These are phyloP conservation scores for Gonocerus acuteangulatus DNA, from an alignment of 2,888 invertebrate genomes.

Conservation along the genomic window DNA sequence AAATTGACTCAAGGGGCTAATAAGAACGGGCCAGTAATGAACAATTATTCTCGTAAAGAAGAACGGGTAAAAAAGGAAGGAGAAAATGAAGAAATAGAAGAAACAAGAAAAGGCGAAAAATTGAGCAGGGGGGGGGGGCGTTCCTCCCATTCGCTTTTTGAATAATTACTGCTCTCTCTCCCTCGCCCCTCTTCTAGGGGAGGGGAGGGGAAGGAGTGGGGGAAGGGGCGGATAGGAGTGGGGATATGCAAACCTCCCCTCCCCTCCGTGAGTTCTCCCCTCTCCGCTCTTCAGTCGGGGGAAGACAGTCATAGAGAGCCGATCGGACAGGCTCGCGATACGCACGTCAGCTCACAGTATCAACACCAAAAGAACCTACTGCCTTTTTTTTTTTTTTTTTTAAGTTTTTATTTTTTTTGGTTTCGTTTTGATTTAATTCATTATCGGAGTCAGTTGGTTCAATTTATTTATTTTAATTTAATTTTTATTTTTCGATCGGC, in stretches of 20 bases:
- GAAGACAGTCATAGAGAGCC: conserved; percentile 17
- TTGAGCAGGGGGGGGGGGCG: conserved; percentile 15
- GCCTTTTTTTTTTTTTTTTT: not conserved
- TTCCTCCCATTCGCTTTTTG: conserved; percentile 24
- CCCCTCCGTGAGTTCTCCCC: not conserved
- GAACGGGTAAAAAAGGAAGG: not conserved
- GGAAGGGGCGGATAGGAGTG: not conserved
- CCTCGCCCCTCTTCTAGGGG: not conserved
- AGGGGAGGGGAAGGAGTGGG: conserved; percentile 2
- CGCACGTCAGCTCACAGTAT: conserved; percentile 9
- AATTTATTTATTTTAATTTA: not conserved
- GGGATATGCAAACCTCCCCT: conserved; percentile 11
- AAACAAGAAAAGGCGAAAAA: conserved; percentile 11
- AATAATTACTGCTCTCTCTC: conserved; percentile 24
- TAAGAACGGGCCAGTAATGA: conserved; percentile 25
- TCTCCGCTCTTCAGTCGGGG: conserved; percentile 16
- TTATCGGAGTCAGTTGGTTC: too few species aligned
- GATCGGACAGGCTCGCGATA: conserved; percentile 4
- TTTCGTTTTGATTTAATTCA: conserved; percentile 6
- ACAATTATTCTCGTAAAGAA: conserved; percentile 18
- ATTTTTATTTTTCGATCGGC: not conserved
- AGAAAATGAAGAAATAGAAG: conserved; percentile 1
- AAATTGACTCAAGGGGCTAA: conserved; percentile 28
- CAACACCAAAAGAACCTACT: not conserved
- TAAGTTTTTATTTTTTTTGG: conserved; percentile 8